Percentiles rank a stretch among this genome's conserved stretches.
phyloP scores from a whole-genome alignment of 2,888 invertebrate species.

The Melieria omissa region DNA sequence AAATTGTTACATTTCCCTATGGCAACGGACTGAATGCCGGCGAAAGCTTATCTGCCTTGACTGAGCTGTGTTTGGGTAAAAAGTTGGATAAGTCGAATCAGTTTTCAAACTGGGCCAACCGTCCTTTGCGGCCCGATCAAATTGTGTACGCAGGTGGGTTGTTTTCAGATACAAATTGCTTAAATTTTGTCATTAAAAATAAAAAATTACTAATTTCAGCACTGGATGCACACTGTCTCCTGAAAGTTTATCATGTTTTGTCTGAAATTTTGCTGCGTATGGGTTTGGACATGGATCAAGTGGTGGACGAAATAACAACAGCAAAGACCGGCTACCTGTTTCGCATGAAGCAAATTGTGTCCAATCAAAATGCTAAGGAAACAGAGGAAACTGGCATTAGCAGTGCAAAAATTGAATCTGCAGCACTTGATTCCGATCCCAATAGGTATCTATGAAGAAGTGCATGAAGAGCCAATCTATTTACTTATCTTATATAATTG shows the following conservation, averaged over 20 bases:
- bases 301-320: constrained; percentile 47
- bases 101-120: constrained; percentile 89
- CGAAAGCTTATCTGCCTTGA: constrained; percentile 78
- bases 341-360: constrained; percentile 37
- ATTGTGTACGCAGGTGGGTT: constrained; percentile 77
- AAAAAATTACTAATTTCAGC: constrained; percentile 68
- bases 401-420: not conserved
- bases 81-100: constrained; percentile 89
- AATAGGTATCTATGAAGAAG: constrained; percentile 8
- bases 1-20: constrained; percentile 70
- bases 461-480: too few relatives aligned
- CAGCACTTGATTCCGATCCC: not conserved
- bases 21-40: constrained; percentile 67
- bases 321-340: constrained; percentile 45
- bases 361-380: constrained; percentile 15
- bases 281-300: constrained; percentile 53
- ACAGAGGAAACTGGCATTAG: constrained; percentile 6
- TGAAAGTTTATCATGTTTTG: constrained; percentile 81
- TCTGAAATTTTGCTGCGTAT: constrained; percentile 55
- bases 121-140: constrained; percentile 83
- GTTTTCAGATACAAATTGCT: not conserved
- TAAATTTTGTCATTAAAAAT: not conserved
- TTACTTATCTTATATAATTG: not conserved
- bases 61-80: constrained; percentile 79
- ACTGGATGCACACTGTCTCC: constrained; percentile 86